Percentiles rank a stretch among this genome's conserved stretches.
Evolutionary conservation across 2,113 vertebrate species (phyloP).

Genomic region (Macquaria australasica): DNA sequence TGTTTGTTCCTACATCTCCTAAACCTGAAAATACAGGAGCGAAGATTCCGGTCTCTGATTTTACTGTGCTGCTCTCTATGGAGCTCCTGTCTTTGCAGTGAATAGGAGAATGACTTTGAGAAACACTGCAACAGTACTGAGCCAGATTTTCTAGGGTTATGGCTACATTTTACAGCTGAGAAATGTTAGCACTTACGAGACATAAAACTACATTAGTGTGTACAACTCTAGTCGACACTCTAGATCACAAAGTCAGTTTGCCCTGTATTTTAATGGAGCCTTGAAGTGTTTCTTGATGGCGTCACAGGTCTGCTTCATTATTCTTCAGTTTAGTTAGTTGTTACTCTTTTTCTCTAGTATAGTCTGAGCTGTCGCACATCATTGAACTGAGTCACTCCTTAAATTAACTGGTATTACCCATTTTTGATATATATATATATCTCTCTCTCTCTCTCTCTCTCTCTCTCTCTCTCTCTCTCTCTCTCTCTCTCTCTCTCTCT

Average conservation of each 20-base stretch:
- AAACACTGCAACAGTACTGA: constrained; percentile 7
- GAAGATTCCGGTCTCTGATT: constrained; percentile 45
- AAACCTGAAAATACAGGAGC: constrained; percentile 20
- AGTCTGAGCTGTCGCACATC: background rate
- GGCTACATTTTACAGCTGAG: constrained; percentile 13
- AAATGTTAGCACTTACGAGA: constrained; percentile 23
- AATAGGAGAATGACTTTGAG: constrained; percentile 46
- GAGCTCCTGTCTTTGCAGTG: constrained; percentile 21
- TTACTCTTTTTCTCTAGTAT: background rate
- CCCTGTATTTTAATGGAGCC: constrained; percentile 16
- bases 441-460: too few relatives aligned
- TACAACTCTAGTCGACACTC: background rate
- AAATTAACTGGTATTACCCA: constrained; percentile 1
- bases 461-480: too few relatives aligned
- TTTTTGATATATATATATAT: background rate
- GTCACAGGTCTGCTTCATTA: background rate
- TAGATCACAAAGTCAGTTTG: background rate
- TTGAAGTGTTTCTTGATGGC: background rate
- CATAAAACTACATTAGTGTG: constrained; percentile 20
- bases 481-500: too few relatives aligned
- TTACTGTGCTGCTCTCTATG: constrained; percentile 21
- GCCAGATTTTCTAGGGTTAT: constrained; percentile 26
- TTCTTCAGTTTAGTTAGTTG: background rate
- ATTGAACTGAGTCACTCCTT: constrained; percentile 8
- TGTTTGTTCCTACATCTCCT: background rate